Conservation (phyloP, 35 echinoderm and acorn worm genomes). For the Patiria miniata region DNA sequence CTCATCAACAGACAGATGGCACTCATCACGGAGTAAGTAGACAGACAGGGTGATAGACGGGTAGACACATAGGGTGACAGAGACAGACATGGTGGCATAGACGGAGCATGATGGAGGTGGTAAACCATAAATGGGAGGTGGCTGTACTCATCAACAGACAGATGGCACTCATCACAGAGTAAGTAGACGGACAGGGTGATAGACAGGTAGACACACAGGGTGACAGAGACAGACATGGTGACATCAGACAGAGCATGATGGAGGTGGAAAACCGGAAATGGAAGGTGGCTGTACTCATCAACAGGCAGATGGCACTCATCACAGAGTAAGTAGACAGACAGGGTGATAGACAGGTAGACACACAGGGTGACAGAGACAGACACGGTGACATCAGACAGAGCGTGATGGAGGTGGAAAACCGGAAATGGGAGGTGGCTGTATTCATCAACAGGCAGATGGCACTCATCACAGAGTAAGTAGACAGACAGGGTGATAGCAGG, state of each 20-base stretch:
- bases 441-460: constrained; percentile 70
- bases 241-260: constrained; percentile 81
- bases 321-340: constrained; percentile 68
- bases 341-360: no score
- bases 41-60: no score
- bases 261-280: constrained; percentile 84
- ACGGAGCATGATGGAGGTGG: constrained; percentile 82
- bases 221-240: no score
- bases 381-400: constrained; percentile 50
- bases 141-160: constrained; percentile 76
- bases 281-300: constrained; percentile 74
- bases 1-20: constrained; percentile 70
- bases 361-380: no score
- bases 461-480: constrained; percentile 78
- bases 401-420: constrained; percentile 85
- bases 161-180: constrained; percentile 78
- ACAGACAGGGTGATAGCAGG: no score
- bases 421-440: constrained; percentile 81
- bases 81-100: not conserved
- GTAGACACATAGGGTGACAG: no score
- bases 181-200: constrained; percentile 16
- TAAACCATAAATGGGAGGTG: constrained; percentile 78
- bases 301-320: constrained; percentile 69
- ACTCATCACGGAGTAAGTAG: constrained; percentile 78
- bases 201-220: no score